Evolutionary conservation across 92 coral and sea anemone genomes (phyloP).

Genomic region (Epizoanthus ramosus): DNA sequence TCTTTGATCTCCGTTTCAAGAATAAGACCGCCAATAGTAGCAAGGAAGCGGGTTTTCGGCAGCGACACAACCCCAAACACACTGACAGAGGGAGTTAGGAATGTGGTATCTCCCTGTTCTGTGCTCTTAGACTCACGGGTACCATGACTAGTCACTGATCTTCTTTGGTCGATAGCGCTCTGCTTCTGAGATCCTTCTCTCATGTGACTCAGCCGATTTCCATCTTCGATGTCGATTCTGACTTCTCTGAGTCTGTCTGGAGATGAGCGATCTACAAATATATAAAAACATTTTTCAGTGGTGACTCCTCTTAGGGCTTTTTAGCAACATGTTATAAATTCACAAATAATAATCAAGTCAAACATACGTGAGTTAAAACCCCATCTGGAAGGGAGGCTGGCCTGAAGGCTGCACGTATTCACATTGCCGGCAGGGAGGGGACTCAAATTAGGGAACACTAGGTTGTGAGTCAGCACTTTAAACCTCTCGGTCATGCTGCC

Average conservation of each 20-base stretch:
- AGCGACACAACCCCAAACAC: slow-evolving; percentile 83
- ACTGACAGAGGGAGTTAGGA: slow-evolving; percentile 66
- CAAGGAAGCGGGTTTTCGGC: slow-evolving; percentile 80
- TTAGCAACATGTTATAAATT: no score
- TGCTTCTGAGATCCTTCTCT: slow-evolving; percentile 56
- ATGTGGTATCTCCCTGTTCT: slow-evolving; percentile 58
- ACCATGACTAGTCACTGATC: slow-evolving; percentile 66
- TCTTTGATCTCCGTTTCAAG: slow-evolving; percentile 89
- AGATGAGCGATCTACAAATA: slow-evolving; percentile 40
- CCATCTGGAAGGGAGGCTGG: no score
- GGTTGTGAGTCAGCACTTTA: no score
- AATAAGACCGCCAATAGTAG: slow-evolving; percentile 89
- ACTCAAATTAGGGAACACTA: no score
- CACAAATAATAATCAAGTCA: no score
- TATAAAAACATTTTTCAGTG: no score
- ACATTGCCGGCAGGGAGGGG: no score
- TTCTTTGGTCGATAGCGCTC: slow-evolving; percentile 54
- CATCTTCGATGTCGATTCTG: slow-evolving; percentile 90
- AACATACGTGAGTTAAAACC: no score
- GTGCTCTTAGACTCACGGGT: slow-evolving; percentile 50
- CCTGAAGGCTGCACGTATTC: no score
- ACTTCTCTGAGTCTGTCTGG: slow-evolving; percentile 81
- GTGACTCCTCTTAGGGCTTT: no score
- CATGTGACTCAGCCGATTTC: slow-evolving; percentile 46
- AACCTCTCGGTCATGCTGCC: no score